Evolutionary conservation across 2,888 invertebrate genomes (phyloP).

Genomic region (Leucophenga maculata): DNA sequence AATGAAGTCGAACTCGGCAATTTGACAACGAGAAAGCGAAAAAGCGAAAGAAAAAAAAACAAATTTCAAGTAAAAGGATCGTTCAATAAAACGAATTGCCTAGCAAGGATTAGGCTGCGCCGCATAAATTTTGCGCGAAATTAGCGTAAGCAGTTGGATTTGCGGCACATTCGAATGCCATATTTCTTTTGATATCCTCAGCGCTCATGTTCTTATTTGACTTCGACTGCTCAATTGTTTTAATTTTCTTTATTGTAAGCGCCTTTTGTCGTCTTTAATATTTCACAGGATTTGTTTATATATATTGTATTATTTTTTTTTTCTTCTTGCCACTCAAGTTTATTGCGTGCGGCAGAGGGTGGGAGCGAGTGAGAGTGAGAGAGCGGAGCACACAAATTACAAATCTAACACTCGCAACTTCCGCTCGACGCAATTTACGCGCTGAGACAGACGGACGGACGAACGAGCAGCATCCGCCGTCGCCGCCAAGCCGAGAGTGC

Average conservation of each 20-base stretch:
- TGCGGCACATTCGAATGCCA: slow-evolving; percentile 51
- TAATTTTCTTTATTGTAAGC: slow-evolving; percentile 63
- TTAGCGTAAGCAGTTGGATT: slow-evolving; percentile 39
- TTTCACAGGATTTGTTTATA: slow-evolving; percentile 44
- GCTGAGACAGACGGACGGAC: neutral
- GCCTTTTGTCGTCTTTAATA: slow-evolving; percentile 54
- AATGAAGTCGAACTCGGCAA: slow-evolving; percentile 69
- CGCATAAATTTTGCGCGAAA: slow-evolving; percentile 54
- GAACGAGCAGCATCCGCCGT: neutral
- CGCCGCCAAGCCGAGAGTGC: no score
- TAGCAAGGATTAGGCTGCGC: slow-evolving; percentile 1
- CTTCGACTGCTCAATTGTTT: slow-evolving; percentile 52
- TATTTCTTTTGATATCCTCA: slow-evolving; percentile 50
- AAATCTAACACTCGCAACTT: slow-evolving; percentile 16
- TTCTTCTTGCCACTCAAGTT: slow-evolving; percentile 7
- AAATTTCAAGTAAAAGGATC: no score
- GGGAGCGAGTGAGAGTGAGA: no score
- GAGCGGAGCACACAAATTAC: slow-evolving; percentile 24
- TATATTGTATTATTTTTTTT: slow-evolving; percentile 27
- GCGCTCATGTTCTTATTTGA: slow-evolving; percentile 5
- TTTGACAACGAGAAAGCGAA: slow-evolving; percentile 37
- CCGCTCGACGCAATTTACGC: neutral
- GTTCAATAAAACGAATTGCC: slow-evolving; percentile 55
- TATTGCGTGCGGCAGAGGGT: slow-evolving; percentile 10
- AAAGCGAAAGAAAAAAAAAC: neutral